Conservation (phyloP, 2,888 invertebrate species). For the Zele albiditarsus region DNA sequence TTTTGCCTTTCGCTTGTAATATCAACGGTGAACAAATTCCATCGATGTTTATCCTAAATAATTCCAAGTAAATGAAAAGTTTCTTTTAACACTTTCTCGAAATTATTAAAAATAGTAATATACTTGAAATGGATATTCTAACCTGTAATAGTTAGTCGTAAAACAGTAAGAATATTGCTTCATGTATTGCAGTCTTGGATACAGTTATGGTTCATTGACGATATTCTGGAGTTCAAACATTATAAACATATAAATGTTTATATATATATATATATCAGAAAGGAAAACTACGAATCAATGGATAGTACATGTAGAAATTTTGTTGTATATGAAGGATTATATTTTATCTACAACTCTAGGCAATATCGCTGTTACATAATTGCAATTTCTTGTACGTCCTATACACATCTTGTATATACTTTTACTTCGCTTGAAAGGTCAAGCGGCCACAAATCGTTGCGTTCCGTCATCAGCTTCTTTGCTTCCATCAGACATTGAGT, state of each 20-base stretch:
- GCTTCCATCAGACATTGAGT: constrained; percentile 6
- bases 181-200: too few relatives aligned
- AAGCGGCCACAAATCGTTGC: constrained; percentile 60
- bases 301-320: background rate
- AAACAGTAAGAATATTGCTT: too few relatives aligned
- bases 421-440: constrained; percentile 66
- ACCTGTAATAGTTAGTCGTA: background rate
- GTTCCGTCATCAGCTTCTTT: constrained; percentile 48
- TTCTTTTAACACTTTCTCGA: background rate
- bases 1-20: constrained; percentile 24
- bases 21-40: background rate
- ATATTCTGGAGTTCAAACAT: too few relatives aligned
- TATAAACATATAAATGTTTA: background rate
- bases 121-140: background rate
- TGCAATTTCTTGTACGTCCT: constrained; percentile 14
- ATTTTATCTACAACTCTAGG: background rate
- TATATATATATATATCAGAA: background rate
- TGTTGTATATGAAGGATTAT: background rate
- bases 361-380: constrained; percentile 5
- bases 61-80: background rate
- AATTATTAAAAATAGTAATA: background rate
- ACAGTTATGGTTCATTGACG: too few relatives aligned
- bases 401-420: constrained; percentile 50
- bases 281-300: background rate
- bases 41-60: background rate